phyloP scores from a whole-genome alignment of 2,113 vertebrate genomes.

The Thermophis baileyi region DNA sequence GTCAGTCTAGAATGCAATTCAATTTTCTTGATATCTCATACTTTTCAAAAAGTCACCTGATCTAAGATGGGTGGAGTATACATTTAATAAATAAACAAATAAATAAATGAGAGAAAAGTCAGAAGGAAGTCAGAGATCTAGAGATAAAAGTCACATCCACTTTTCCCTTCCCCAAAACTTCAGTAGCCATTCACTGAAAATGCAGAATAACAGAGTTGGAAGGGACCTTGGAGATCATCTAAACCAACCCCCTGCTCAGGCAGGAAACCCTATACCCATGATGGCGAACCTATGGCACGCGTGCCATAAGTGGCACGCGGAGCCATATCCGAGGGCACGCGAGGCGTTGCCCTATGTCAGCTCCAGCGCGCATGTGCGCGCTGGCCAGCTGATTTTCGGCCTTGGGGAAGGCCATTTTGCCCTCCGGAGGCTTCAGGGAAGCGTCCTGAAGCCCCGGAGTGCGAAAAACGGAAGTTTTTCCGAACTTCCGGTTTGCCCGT shows the following conservation, averaged over 20 bases:
- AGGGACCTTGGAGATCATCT: background rate
- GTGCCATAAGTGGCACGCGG: too few species aligned
- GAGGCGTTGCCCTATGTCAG: too few species aligned
- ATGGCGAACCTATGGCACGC: too few species aligned
- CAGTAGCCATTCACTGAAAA: background rate
- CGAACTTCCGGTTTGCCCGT: too few species aligned
- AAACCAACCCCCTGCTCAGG: background rate
- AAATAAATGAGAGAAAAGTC: background rate
- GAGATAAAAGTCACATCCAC: background rate
- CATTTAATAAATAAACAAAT: background rate
- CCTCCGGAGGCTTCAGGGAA: too few species aligned
- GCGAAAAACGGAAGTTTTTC: too few species aligned
- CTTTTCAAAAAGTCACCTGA: background rate
- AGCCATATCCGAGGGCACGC: too few species aligned
- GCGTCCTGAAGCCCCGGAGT: too few species aligned
- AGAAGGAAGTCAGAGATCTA: background rate
- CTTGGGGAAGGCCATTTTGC: too few species aligned
- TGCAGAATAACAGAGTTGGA: background rate
- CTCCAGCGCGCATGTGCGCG: too few species aligned
- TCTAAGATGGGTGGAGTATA: background rate
- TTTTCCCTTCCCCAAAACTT: background rate
- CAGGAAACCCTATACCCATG: background rate
- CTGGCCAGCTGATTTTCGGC: too few species aligned
- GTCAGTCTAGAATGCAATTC: background rate
- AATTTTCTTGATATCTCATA: slow-evolving; percentile 27